Conservation (phyloP, 2,797 vertebrate species). For the Euphonia xanthogaster region DNA sequence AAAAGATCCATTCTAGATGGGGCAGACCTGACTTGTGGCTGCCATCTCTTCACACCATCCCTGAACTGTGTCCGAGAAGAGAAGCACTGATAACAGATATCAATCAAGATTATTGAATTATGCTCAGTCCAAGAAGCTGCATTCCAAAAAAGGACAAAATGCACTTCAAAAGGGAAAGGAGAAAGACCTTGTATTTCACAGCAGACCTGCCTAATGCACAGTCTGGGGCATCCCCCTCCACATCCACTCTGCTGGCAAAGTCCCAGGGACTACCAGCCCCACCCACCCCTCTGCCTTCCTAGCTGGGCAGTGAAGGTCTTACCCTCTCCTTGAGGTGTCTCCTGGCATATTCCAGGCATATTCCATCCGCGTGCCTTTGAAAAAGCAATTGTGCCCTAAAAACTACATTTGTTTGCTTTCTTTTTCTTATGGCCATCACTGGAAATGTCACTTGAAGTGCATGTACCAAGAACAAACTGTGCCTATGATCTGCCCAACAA, state of each 20-base stretch:
- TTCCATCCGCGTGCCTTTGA: neutral
- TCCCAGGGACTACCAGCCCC: neutral
- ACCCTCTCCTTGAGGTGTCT: neutral
- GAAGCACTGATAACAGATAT: neutral
- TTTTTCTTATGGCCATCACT: neutral
- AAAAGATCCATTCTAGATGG: neutral
- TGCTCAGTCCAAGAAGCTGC: neutral
- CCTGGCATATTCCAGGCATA: neutral
- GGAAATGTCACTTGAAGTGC: neutral
- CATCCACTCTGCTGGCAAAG: neutral
- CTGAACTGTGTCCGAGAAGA: neutral
- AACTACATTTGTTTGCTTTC: neutral
- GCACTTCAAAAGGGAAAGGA: neutral
- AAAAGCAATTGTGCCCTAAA: neutral
- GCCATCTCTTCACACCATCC: neutral
- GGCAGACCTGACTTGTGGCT: neutral
- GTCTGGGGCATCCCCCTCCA: neutral
- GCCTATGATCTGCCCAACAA: neutral
- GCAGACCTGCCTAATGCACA: neutral
- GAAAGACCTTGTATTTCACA: neutral
- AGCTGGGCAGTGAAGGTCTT: accelerated
- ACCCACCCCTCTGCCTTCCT: neutral
- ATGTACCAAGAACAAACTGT: neutral
- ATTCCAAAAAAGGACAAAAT: neutral
- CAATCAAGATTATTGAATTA: neutral